phyloP scores from a whole-genome alignment of 2,113 vertebrate genomes.

The Anser cygnoides region DNA sequence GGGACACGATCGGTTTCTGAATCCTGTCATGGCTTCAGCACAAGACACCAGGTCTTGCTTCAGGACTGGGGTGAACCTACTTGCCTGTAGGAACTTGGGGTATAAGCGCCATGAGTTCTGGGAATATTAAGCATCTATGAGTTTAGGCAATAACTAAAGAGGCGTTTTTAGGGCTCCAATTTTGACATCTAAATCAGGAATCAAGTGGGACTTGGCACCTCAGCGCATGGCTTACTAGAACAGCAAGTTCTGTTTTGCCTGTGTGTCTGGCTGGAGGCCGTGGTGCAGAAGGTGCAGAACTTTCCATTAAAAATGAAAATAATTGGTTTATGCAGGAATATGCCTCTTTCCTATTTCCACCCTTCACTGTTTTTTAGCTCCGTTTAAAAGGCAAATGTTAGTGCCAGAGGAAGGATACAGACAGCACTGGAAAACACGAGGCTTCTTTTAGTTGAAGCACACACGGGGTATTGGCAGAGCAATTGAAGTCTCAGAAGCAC shows the following conservation, averaged over 20 bases:
- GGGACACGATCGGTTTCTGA: background rate
- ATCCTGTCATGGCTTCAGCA: background rate
- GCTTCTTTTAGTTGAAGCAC: background rate
- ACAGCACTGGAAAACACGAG: background rate
- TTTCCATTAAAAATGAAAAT: background rate
- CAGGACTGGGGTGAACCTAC: no score
- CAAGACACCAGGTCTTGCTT: background rate
- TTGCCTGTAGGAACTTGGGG: background rate
- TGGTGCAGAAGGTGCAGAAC: background rate
- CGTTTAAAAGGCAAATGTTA: background rate
- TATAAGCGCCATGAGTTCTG: fast-evolving
- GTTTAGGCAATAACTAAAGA: background rate
- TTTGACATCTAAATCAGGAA: background rate
- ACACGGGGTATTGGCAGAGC: background rate
- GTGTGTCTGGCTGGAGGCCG: background rate
- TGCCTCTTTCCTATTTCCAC: background rate
- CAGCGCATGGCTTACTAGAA: background rate
- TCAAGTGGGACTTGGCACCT: background rate
- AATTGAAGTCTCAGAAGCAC: background rate
- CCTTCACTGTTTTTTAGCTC: background rate
- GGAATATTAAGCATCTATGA: background rate
- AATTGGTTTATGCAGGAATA: background rate
- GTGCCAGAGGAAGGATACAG: background rate
- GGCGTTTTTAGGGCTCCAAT: background rate
- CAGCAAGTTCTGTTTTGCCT: background rate